phyloP scores from a whole-genome alignment of 1,140 invertebrate species.

The Zeugodacus cucurbitae region DNA sequence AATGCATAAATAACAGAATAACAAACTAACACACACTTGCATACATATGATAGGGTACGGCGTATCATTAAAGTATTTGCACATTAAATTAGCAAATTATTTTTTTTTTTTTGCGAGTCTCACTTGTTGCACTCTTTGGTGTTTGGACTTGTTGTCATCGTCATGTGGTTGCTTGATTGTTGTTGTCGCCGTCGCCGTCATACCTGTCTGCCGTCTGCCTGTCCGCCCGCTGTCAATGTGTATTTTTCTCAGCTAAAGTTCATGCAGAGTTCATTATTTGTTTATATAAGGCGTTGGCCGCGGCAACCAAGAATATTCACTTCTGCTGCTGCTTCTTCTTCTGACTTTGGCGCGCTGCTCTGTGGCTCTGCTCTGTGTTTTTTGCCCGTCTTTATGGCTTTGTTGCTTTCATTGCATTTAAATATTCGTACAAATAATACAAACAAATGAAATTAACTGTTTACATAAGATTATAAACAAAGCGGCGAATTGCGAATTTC shows the following conservation, averaged over 20 bases:
- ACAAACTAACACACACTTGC: not conserved
- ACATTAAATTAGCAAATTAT: not conserved
- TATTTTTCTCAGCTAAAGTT: slow-evolving; percentile 35
- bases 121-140: not conserved
- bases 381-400: not conserved
- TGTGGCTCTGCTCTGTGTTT: not conserved
- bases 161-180: not conserved
- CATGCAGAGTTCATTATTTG: slow-evolving; percentile 12
- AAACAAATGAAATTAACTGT: slow-evolving; percentile 7
- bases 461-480: slow-evolving; percentile 34
- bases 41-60: not conserved
- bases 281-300: slow-evolving; percentile 32
- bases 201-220: not conserved
- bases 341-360: not conserved
- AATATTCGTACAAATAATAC: not conserved
- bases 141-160: not conserved
- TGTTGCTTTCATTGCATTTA: not conserved
- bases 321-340: not conserved
- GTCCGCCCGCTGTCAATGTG: not conserved
- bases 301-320: not conserved
- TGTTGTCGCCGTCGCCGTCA: not conserved
- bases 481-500: not conserved
- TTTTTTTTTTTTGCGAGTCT: too few relatives aligned
- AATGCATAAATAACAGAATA: not conserved
- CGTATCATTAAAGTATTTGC: not conserved